A percentile compares a stretch with the other conserved stretches of the same genome.
phyloP scores from a whole-genome alignment of 2,797 vertebrate species.

The Enteromius paludinosus region DNA sequence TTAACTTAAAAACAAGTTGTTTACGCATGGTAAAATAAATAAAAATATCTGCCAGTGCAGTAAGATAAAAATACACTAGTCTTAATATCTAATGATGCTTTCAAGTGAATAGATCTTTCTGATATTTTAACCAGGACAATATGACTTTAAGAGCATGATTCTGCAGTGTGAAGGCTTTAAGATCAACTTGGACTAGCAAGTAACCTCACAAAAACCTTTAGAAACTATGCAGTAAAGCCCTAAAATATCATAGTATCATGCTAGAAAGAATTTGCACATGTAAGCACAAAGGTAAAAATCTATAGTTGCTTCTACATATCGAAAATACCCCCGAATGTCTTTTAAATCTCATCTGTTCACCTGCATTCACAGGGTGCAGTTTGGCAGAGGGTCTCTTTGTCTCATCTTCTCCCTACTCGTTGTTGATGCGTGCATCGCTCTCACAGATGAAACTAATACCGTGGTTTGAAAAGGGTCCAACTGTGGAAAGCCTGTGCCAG shows the following conservation, averaged over 20 bases:
- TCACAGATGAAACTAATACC: conserved; percentile 63
- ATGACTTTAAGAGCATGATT: background rate
- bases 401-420: conserved; percentile 46
- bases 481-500: conserved; percentile 54
- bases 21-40: background rate
- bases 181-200: background rate
- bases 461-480: conserved; percentile 65
- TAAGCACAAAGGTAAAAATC: background rate
- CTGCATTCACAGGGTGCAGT: conserved; percentile 14
- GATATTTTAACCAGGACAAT: background rate
- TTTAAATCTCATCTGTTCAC: conserved; percentile 24
- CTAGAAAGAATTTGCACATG: background rate
- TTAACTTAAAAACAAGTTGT: background rate
- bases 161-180: background rate
- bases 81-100: background rate
- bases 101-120: background rate
- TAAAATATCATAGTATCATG: background rate
- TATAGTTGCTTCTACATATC: background rate
- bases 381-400: conserved; percentile 58
- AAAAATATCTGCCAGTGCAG: background rate
- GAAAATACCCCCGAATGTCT: background rate
- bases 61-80: background rate
- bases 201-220: background rate
- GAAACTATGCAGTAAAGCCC: background rate
- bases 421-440: conserved; percentile 54